Base-by-base conservation (phyloP, 2,888 invertebrate genomes). In the Drosophila macrospina region DNA sequence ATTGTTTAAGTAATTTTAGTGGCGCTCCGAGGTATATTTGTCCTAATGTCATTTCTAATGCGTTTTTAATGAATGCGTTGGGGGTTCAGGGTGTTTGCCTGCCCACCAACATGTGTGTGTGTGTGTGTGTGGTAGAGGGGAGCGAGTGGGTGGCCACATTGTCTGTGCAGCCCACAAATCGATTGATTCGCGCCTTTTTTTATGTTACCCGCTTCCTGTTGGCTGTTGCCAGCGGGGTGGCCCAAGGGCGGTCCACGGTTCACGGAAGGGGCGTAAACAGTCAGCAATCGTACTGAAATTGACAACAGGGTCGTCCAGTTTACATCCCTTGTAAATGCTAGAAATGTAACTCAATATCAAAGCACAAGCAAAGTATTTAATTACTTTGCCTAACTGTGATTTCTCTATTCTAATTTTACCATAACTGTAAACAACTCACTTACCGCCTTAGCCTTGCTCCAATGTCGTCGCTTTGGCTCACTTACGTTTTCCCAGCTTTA, bases 41-140 rank as follows among this genome's bases (percentile, higher is more conserved):
- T 81, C 79, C 86, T 84, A 85, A 86, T 85, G 88, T 86, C 81
- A 78, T 76, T 86, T 88, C 88, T 90, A 89, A 90, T 89, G 90
- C 79, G 84, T 88, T 90, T 89, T 89, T 89, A 89, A 89, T 89
- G 89, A 86, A 82, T 73, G 70, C 70, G 51, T 32, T 42, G 57
- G 57, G 72, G 47, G 5, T 39, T 39, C 16, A 16, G 39, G 39
- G 2, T 20, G 26, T 37, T 55, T 48, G n/a, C 4, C 30, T 16
- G 28, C 2, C 16, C 16, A 10, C 32, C 39, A 26, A 16, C 51
- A 30, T 42, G 37, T 45, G 66, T 42, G 20, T 32, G 54, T 20
- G 20, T 20, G 20, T 20, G 20, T 28, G 15, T 41, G 15, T 32
- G 41, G 42, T n/a, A n/a, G n/a, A n/a, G n/a, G n/a, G n/a, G n/a